phyloP scores from a whole-genome alignment of 2,888 invertebrate genomes.

The Sclerodermus sp. region DNA sequence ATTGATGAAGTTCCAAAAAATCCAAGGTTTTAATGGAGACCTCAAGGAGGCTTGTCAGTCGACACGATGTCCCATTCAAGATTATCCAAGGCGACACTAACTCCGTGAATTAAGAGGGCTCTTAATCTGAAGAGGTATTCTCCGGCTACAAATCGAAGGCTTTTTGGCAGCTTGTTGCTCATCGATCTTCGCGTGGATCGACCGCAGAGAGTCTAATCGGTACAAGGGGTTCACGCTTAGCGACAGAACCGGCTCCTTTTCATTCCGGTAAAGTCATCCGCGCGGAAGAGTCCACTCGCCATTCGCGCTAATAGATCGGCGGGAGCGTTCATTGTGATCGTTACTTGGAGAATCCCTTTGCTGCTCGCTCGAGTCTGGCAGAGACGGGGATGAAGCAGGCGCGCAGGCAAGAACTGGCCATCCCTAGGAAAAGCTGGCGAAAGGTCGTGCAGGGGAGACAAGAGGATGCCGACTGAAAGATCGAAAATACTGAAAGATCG shows the following conservation, averaged over 20 bases:
- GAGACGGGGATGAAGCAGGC: conserved; percentile 1
- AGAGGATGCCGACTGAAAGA: too few species aligned
- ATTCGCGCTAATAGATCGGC: conserved; percentile 49
- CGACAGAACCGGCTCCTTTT: neutral
- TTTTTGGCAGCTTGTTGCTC: too few species aligned
- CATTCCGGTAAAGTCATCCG: conserved; percentile 7
- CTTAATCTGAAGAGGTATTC: too few species aligned
- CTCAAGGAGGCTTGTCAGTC: too few species aligned
- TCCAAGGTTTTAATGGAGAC: too few species aligned
- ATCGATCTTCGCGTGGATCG: too few species aligned
- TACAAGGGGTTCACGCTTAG: neutral
- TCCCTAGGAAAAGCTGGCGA: conserved; percentile 6
- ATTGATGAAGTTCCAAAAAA: too few species aligned
- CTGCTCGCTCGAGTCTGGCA: conserved; percentile 4
- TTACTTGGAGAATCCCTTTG: conserved; percentile 21
- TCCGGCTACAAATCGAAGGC: too few species aligned
- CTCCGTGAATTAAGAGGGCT: too few species aligned
- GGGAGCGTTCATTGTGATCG: conserved; percentile 38
- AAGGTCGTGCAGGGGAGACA: neutral
- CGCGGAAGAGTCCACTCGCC: conserved; percentile 31
- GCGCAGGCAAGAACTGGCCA: conserved; percentile 4
- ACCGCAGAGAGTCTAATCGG: neutral
- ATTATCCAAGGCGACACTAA: too few species aligned
- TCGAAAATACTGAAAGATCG: conserved; percentile 13
- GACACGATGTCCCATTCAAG: too few species aligned